Evolutionary conservation across 2,113 vertebrate genomes (phyloP).

Genomic region (Sinocyclocheilus rhinocerous): DNA sequence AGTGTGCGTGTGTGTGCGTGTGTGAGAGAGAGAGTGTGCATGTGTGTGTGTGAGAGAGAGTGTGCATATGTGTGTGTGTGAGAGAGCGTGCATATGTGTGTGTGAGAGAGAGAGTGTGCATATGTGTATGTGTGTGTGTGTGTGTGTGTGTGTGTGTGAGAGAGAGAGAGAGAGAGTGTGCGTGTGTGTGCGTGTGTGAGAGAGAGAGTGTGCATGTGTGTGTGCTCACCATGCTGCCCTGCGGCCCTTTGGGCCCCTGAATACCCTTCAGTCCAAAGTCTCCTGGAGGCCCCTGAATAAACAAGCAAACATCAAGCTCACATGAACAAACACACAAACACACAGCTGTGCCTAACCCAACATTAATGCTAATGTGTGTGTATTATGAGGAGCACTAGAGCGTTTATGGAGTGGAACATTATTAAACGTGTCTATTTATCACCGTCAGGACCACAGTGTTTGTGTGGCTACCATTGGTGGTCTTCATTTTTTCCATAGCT

Average conservation of each 20-base stretch:
- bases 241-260: slow-evolving; percentile 89
- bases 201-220: neutral
- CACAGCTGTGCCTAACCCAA: neutral
- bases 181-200: no score
- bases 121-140: no score
- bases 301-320: neutral
- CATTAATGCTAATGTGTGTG: slow-evolving; percentile 9
- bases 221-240: slow-evolving; percentile 79
- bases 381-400: neutral
- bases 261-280: slow-evolving; percentile 92
- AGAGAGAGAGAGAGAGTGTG: no score
- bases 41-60: no score
- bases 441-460: neutral
- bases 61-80: no score
- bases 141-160: no score
- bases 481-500: neutral
- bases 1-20: no score
- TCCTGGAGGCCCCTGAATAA: slow-evolving; percentile 86
- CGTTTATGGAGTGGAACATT: slow-evolving; percentile 7
- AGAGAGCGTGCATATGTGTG: no score
- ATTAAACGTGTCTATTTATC: slow-evolving; percentile 13
- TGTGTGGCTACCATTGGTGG: neutral
- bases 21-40: no score
- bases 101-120: no score
- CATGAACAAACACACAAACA: slow-evolving; percentile 32